These are phyloP conservation scores for Platyscapa corneri DNA, from an alignment of 1,140 invertebrate genomes.

Conservation along the genomic window DNA sequence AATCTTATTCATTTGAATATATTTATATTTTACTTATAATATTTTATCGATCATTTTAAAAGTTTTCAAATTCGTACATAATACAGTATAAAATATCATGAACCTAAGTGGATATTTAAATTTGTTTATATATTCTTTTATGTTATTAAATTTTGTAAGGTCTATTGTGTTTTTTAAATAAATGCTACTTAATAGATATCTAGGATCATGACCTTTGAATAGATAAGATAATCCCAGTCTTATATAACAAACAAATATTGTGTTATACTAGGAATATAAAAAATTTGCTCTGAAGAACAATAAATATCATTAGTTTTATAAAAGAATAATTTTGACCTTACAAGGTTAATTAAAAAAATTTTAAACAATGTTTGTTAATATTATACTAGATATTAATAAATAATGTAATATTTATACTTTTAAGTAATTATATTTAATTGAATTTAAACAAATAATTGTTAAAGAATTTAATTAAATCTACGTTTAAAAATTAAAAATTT, in stretches of 20 bases:
- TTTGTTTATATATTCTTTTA: neutral
- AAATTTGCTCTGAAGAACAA: neutral
- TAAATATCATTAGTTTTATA: neutral
- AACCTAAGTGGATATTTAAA: neutral
- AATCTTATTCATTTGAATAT: neutral
- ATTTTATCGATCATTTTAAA: neutral
- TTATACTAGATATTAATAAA: neutral
- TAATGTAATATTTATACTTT: too few species aligned
- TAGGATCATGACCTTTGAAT: slow-evolving; percentile 3
- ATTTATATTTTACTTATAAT: neutral
- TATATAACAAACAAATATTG: neutral
- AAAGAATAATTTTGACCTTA: neutral
- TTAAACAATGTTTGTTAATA: neutral
- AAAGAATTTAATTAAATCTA: too few species aligned
- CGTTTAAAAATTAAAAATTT: too few species aligned
- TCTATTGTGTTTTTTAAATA: neutral
- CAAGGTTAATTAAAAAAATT: neutral
- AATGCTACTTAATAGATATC: neutral
- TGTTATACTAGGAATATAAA: neutral
- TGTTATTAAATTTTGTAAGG: neutral
- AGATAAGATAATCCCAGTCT: neutral
- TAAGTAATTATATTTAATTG: too few species aligned
- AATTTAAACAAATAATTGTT: too few species aligned
- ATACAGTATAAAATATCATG: neutral
- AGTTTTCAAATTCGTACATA: neutral